Evolutionary conservation across 2,888 invertebrate genomes (phyloP), one percentile per base, ranked within the genome.

Genomic region (Platycheirus albimanus): DNA sequence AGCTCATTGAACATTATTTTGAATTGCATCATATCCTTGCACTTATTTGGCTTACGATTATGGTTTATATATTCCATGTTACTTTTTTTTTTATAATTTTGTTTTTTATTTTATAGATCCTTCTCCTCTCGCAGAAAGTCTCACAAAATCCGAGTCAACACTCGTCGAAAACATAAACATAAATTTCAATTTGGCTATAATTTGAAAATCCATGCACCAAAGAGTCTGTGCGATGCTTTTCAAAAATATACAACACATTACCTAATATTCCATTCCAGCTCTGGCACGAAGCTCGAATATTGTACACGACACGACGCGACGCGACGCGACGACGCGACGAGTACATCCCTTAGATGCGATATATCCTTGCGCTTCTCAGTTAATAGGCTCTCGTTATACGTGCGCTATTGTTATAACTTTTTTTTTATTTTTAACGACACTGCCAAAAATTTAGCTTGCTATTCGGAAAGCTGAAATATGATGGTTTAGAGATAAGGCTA

Each of bases 141-240:
- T 24, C 30, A 33, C 30, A 8, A 33, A 33, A 33, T 33, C 7
- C 8, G 1, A 8, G 41, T 10, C 33, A 2, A 19, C n/a, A 45
- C 10, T n/a, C n/a, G n/a, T 38, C 2, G 17, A 13, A 41, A 67
- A 43, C 15, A 64, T 71, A 61, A 80, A 67, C 76, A 81, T 63
- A 81, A 70, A 75, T 76, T 71, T 76, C 75, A 81, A 71, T 81
- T 81, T 81, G 80, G 56, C n/a, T 67, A 67, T 79, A 79, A 72
- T 67, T 79, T 61, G 47, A 72, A 72, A 72, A 47, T 72, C 67
- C 56, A 63, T 63, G 52, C 47, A 61, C 20, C 51, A 15, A 54
- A 45, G 19, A 43, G 43, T 61, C 28, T 41, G 8, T 11, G 30
- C 1, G 15, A 11, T 56, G 19, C 19, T n/a, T 20, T 54, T 19